phyloP scores from a whole-genome alignment of 37 sponge, comb jelly and placozoan species.

The Eunapius fragilis region DNA sequence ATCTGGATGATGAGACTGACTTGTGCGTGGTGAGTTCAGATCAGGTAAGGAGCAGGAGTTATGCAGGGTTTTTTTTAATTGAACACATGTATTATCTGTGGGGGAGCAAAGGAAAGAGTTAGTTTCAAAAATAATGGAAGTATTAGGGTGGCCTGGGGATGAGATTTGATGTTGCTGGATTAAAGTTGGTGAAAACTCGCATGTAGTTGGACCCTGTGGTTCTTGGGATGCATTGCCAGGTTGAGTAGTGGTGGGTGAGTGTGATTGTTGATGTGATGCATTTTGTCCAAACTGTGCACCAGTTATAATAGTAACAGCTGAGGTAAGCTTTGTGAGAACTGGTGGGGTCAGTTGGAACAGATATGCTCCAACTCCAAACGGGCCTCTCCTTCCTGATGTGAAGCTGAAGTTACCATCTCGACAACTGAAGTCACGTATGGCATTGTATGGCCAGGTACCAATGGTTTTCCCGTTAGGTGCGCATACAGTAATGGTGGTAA shows the following conservation, averaged over 20 bases:
- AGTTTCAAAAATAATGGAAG: not conserved
- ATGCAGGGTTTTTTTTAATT: not conserved
- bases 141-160: not conserved
- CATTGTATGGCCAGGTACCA: constrained; percentile 29
- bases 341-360: not conserved
- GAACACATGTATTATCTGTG: not conserved
- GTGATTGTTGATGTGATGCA: too few relatives aligned
- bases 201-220: not conserved
- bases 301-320: not conserved
- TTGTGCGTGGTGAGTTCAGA: not conserved
- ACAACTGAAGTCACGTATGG: constrained; percentile 23
- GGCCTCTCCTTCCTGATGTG: constrained; percentile 16
- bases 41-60: not conserved
- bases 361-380: not conserved
- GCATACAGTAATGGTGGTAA: not conserved
- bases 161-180: not conserved
- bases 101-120: not conserved
- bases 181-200: not conserved
- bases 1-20: not conserved
- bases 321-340: not conserved
- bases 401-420: constrained; percentile 30
- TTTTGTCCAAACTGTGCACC: not conserved
- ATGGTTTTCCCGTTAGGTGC: not conserved
- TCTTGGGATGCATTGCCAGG: too few relatives aligned
- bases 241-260: too few relatives aligned